Conservation (phyloP, 2,888 invertebrate species). For the Atethmia centrago region DNA sequence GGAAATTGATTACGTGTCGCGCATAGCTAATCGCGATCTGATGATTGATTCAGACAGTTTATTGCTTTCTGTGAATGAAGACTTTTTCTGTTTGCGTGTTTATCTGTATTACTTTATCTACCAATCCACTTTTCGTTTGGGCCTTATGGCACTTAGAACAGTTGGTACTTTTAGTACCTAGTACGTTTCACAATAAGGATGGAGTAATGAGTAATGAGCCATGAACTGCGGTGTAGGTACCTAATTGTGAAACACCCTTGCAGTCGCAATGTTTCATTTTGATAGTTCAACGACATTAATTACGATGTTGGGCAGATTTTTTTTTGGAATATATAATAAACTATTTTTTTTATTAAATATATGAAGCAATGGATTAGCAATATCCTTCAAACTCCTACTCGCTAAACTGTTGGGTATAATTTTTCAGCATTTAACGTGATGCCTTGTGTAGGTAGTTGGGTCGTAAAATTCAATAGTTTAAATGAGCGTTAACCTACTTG, state of each 20-base stretch:
- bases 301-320: no score
- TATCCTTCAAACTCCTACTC: background rate
- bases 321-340: no score
- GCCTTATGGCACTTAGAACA: background rate
- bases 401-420: no score
- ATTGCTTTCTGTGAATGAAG: constrained; percentile 34
- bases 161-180: background rate
- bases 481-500: background rate
- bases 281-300: no score
- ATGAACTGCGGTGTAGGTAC: background rate
- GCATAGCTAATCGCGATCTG: constrained; percentile 49
- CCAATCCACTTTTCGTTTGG: constrained; percentile 14
- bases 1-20: constrained; percentile 58
- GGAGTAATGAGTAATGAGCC: background rate
- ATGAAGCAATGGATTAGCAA: no score
- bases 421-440: background rate
- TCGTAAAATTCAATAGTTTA: background rate
- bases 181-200: background rate
- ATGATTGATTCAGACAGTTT: constrained; percentile 43
- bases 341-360: no score
- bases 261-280: no score
- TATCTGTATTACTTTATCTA: background rate
- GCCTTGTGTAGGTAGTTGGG: background rate
- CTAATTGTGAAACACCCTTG: no score
- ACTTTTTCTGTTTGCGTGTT: constrained; percentile 22